Base-by-base conservation (phyloP, 2,888 invertebrate genomes). In the Phania funesta region DNA sequence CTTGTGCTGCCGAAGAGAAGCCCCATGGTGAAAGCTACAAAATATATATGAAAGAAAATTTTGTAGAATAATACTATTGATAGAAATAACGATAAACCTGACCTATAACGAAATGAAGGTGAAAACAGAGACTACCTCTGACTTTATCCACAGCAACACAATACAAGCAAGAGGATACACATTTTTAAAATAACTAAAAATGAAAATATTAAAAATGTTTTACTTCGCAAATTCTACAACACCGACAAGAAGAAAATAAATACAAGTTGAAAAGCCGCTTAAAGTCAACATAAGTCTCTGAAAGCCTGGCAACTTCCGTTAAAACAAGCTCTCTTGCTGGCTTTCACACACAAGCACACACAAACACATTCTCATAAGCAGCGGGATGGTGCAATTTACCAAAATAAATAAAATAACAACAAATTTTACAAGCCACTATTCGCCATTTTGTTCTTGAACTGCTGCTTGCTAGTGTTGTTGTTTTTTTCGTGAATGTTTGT, bases 191-290 rank as follows among this genome's bases (percentile, higher is more conserved):
- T n/a, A n/a, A n/a, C n/a, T n/a, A n/a, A 22, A 16, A 58, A 41
- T 11, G 22, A 68, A 24, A 58, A 41, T 13, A 35, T 18, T 18
- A 32, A 26, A 38, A 24, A 26, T 48, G 11, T 26, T 20, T 54
- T 22, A 9, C 22, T 18, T 32, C 20, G 20, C 11, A 7, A 24
- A 52, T 48, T n/a, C 48, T 41, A 62, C 35, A 50, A 38, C 11
- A 46, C 29, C 26, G 54, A 54, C 7, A 26, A 24, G 5, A 56
- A 54, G 4, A 62, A 48, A 20, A 50, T 5, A 58, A 46, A 52
- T 46, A 50, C 29, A 73, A 77, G 68, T 58, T 68, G 52, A 68
- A 73, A 77, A 77, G 73, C 67, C 73, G 73, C 81, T 81, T 81
- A 68, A 73, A 81, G 77, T 71, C 68, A 80, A 68, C 68, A 54